Evolutionary conservation across 2,888 invertebrate genomes (phyloP).

Genomic region (Nephrocerus scutellatus): DNA sequence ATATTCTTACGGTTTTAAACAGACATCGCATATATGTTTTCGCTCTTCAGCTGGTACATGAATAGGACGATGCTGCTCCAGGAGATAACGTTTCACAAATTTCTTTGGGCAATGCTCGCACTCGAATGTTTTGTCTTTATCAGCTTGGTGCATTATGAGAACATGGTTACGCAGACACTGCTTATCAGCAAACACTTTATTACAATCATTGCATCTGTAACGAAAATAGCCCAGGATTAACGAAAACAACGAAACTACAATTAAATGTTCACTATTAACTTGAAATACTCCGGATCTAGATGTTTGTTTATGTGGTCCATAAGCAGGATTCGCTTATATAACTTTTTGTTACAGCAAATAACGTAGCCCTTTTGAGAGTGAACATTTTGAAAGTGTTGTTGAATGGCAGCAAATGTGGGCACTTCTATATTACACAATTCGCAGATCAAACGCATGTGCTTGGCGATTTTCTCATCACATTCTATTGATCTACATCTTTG

Average conservation of each 20-base stretch:
- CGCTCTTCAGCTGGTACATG: conserved; percentile 28
- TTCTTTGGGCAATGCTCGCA: conserved; percentile 42
- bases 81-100: conserved; percentile 40
- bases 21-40: conserved; percentile 36
- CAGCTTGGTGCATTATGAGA: conserved; percentile 41
- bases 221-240: too few relatives aligned
- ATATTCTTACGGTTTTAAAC: conserved; percentile 40
- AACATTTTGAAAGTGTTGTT: conserved; percentile 32
- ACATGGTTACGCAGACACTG: conserved; percentile 43
- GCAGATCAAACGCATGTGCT: conserved; percentile 40
- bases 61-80: conserved; percentile 39
- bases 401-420: conserved; percentile 32
- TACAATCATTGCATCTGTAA: conserved; percentile 33
- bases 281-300: conserved; percentile 43
- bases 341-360: conserved; percentile 43
- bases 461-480: conserved; percentile 38
- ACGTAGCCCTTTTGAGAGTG: conserved; percentile 39
- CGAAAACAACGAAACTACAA: too few relatives aligned
- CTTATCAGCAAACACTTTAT: conserved; percentile 36
- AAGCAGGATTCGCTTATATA: conserved; percentile 38
- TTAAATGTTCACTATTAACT: conserved; percentile 25
- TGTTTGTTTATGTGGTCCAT: conserved; percentile 44
- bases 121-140: conserved; percentile 38
- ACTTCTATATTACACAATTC: conserved; percentile 35
- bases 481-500: conserved; percentile 30